Percentiles rank a stretch among this genome's conserved stretches.
Evolutionary conservation across 2,888 invertebrate genomes (phyloP).

Genomic region (Eretmocerus hayati): DNA sequence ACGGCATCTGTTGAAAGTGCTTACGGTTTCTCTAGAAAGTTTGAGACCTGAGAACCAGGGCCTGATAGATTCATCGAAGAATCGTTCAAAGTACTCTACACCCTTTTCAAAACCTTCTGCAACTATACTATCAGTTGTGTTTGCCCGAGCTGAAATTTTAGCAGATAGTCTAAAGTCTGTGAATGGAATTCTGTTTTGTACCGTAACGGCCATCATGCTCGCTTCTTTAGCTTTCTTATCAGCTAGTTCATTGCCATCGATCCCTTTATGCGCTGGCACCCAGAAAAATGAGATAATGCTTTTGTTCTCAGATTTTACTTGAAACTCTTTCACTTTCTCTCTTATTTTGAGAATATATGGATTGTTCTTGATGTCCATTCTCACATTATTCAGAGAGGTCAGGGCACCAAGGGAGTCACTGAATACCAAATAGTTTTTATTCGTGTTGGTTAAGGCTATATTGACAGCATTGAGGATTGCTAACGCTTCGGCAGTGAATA

Average conservation of each 20-base stretch:
- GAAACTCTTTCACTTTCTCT: neutral
- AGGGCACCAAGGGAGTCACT: conserved; percentile 1
- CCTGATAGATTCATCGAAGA: too few species aligned
- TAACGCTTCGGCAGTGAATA: too few species aligned
- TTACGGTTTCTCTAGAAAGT: neutral
- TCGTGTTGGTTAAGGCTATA: neutral
- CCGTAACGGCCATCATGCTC: neutral
- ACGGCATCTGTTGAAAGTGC: neutral
- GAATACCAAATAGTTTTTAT: neutral
- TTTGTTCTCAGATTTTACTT: neutral
- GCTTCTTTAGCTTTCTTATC: neutral
- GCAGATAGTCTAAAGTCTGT: neutral
- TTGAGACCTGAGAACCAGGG: too few species aligned
- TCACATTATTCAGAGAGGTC: neutral
- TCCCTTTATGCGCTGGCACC: neutral
- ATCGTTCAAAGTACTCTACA: neutral
- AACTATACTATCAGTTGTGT: neutral
- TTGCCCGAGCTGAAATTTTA: neutral
- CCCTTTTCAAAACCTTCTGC: neutral
- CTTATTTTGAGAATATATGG: neutral
- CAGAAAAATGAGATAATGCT: neutral
- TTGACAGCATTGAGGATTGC: neutral
- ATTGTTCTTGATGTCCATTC: neutral
- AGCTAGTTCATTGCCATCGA: neutral
- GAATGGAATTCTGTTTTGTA: neutral